phyloP scores from a whole-genome alignment of 1,140 invertebrate species.

The Leptinotarsa texana region DNA sequence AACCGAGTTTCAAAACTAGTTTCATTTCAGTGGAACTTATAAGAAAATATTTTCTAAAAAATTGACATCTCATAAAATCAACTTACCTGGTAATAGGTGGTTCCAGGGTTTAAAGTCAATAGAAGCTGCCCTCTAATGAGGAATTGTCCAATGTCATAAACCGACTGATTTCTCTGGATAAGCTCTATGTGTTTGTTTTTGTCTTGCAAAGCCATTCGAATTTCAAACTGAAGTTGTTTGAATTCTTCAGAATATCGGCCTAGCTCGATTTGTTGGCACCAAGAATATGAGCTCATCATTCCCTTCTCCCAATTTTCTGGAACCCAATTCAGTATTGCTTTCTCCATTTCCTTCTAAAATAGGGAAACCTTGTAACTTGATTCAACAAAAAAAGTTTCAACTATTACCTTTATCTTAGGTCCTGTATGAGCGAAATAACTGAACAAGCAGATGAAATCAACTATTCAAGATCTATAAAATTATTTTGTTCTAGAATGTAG shows the following conservation, averaged over 20 bases:
- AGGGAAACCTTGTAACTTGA: too few species aligned
- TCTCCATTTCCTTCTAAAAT: slow-evolving; percentile 4
- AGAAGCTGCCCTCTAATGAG: slow-evolving; percentile 25
- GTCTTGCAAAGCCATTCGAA: not conserved
- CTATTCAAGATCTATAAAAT: too few species aligned
- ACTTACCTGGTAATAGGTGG: slow-evolving; percentile 11
- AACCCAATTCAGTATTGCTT: slow-evolving; percentile 1
- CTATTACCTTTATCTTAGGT: too few species aligned
- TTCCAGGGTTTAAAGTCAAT: not conserved
- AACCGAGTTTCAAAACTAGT: too few species aligned
- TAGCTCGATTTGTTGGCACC: not conserved
- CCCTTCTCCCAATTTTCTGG: slow-evolving; percentile 5
- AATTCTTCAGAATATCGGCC: not conserved
- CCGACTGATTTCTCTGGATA: slow-evolving; percentile 20
- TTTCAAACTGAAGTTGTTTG: not conserved
- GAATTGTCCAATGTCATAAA: slow-evolving; percentile 27
- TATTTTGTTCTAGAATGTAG: too few species aligned
- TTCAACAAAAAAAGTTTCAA: too few species aligned
- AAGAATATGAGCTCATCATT: not conserved
- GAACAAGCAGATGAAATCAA: too few species aligned
- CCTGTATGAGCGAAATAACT: too few species aligned
- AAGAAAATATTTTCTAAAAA: too few species aligned
- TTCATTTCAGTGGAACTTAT: too few species aligned
- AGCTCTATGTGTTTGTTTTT: not conserved
- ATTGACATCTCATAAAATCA: not conserved